Evolutionary conservation across 2,797 vertebrate species (phyloP).

Genomic region (Chelon auratus): DNA sequence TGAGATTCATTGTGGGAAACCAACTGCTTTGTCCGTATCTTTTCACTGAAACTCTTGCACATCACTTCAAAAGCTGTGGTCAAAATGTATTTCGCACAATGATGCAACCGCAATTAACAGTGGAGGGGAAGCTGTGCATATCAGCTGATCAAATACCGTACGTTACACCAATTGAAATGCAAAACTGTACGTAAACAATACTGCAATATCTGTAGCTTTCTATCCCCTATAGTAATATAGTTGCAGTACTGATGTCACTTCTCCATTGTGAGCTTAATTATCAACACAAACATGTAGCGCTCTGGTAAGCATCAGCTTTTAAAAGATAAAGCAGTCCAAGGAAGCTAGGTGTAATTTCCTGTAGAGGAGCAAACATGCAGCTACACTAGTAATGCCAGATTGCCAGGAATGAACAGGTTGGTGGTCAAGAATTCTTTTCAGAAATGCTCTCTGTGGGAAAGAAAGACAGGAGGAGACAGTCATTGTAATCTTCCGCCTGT

Average conservation of each 20-base stretch:
- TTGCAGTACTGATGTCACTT: neutral
- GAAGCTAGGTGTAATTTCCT: neutral
- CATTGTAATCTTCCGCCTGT: slow-evolving; percentile 44
- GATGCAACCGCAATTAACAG: too few species aligned
- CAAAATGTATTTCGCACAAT: too few species aligned
- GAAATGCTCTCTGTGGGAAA: slow-evolving; percentile 9
- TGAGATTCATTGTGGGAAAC: too few species aligned
- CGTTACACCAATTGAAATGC: neutral
- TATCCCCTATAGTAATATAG: neutral
- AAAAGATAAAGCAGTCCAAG: neutral
- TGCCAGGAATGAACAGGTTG: neutral
- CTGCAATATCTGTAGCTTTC: neutral
- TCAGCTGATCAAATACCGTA: too few species aligned
- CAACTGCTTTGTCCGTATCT: too few species aligned
- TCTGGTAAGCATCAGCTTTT: neutral
- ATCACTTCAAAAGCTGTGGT: too few species aligned
- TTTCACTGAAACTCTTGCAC: too few species aligned
- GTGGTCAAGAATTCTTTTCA: slow-evolving; percentile 7
- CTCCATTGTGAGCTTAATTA: slow-evolving; percentile 1
- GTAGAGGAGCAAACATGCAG: neutral
- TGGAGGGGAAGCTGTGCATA: too few species aligned
- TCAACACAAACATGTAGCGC: neutral
- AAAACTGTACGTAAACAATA: neutral
- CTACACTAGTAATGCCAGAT: neutral
- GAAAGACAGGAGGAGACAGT: neutral